Base-by-base conservation (phyloP, 2,797 vertebrate species). In the Typhlichthys subterraneus region DNA sequence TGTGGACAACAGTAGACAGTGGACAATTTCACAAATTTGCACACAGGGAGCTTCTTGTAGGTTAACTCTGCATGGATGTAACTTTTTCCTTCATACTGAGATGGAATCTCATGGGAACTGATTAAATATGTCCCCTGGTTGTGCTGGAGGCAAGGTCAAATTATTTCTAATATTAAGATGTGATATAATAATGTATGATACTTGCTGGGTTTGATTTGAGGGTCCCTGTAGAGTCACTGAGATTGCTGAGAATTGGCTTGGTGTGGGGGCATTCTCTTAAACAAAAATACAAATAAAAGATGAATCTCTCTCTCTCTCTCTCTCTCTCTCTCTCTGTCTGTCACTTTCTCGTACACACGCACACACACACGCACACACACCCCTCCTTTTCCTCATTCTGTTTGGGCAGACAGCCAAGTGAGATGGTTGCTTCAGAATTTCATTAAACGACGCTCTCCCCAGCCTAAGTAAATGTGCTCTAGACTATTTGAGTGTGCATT, bases 391-490 rank as follows among this genome's bases (percentile, higher is more conserved):
- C 70, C 75, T 66, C 69, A 58, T 73, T 78, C 69, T 79, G 6
- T 82, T 83, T 76, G 81, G 87, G 83, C 84, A 85, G 72, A 70
- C 74, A 68, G 87, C 84, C 86, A 85, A 73, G 73, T 78, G 75
- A 79, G 79, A 88, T 85, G 57, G 72, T 76, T 77, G 76, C 81
- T 85, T 84, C 77, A 76, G 80, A 81, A 85, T 88, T 87, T 89
- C 88, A 89, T 91, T 89, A 91, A 87, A 87, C 74, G 70, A 73
- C 77, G 76, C 83, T 87, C 79, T 84, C 74, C 68, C 66, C 68
- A 63, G 85, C 75, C 86, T 84, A 81, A 89, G 88, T 89, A 88
- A 89, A 88, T 82, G 85, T 81, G 79, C 79, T 85, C 73, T 73
- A 74, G 80, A 84, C 80, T 75, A 80, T 88, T 87, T 85, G 70